phyloP scores from a whole-genome alignment of 2,888 invertebrate genomes.

The Epirrhoe tristata region DNA sequence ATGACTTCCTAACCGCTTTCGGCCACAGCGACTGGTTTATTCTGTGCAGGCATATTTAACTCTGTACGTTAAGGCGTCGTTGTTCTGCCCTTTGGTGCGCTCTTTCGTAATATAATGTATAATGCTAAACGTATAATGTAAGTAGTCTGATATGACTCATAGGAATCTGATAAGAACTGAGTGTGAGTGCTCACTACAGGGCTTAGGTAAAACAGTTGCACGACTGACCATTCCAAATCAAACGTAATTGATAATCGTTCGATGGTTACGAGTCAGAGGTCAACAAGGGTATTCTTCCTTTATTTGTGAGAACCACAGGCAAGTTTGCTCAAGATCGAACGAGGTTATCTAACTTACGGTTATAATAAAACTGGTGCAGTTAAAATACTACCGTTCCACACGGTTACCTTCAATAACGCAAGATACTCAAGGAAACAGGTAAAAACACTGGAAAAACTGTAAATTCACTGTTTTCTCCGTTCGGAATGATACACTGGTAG shows the following conservation, averaged over 20 bases:
- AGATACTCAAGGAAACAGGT: slow-evolving; percentile 64
- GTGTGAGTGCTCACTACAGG: background rate
- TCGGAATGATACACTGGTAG: slow-evolving; percentile 44
- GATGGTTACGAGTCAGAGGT: slow-evolving; percentile 15
- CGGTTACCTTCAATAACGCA: slow-evolving; percentile 68
- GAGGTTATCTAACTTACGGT: slow-evolving; percentile 44
- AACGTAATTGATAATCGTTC: slow-evolving; percentile 4
- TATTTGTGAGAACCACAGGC: background rate
- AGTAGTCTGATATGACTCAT: too few relatives aligned
- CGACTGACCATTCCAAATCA: background rate
- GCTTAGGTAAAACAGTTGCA: background rate
- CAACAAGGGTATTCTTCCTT: slow-evolving; percentile 2
- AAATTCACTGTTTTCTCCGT: slow-evolving; percentile 54
- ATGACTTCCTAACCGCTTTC: too few relatives aligned
- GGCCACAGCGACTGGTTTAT: too few relatives aligned
- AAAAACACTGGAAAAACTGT: slow-evolving; percentile 65
- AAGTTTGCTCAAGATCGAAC: slow-evolving; percentile 14
- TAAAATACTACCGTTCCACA: slow-evolving; percentile 59
- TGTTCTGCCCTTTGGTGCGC: too few relatives aligned
- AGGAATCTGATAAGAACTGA: slow-evolving; percentile 37
- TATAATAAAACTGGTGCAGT: slow-evolving; percentile 61
- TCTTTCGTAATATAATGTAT: too few relatives aligned
- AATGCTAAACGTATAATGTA: too few relatives aligned
- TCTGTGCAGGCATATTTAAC: too few relatives aligned
- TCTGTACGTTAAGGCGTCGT: too few relatives aligned